These are phyloP conservation scores for Salarias fasciatus DNA, from an alignment of 2,797 vertebrate genomes.

Conservation along the genomic window DNA sequence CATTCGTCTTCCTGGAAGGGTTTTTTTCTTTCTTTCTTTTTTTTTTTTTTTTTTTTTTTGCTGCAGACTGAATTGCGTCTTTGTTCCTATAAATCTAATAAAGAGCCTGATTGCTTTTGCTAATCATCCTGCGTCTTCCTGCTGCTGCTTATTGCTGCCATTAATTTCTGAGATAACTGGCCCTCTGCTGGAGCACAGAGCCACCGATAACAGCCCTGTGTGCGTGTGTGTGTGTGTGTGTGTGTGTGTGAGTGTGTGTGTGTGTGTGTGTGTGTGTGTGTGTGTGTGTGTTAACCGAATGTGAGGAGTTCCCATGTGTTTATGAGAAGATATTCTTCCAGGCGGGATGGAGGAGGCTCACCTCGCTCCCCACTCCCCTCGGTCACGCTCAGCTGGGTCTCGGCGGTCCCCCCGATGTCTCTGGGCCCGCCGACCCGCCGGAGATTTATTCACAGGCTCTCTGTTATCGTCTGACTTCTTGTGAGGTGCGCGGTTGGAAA, in stretches of 20 bases:
- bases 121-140: constrained; percentile 85
- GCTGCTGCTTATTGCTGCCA: constrained; percentile 84
- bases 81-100: constrained; percentile 87
- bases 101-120: constrained; percentile 86
- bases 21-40: constrained; percentile 7
- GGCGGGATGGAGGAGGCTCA: too few species aligned
- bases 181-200: constrained; percentile 77
- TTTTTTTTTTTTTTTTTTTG: constrained; percentile 17
- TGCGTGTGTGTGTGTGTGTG: constrained; percentile 16
- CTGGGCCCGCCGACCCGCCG: too few species aligned
- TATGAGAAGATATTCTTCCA: background rate
- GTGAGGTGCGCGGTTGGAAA: too few species aligned
- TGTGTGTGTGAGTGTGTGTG: background rate
- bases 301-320: constrained; percentile 21
- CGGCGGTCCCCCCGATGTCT: too few species aligned
- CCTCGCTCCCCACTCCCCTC: too few species aligned
- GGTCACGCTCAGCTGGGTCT: too few species aligned
- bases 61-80: constrained; percentile 73
- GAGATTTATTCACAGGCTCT: too few species aligned
- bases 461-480: too few species aligned
- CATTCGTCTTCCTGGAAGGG: constrained; percentile 68
- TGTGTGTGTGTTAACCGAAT: constrained; percentile 10
- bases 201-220: constrained; percentile 58
- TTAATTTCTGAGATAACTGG: constrained; percentile 87
- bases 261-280: constrained; percentile 7